Base-by-base conservation (phyloP, 2,797 vertebrate genomes). In the Telmatherina bonti region DNA sequence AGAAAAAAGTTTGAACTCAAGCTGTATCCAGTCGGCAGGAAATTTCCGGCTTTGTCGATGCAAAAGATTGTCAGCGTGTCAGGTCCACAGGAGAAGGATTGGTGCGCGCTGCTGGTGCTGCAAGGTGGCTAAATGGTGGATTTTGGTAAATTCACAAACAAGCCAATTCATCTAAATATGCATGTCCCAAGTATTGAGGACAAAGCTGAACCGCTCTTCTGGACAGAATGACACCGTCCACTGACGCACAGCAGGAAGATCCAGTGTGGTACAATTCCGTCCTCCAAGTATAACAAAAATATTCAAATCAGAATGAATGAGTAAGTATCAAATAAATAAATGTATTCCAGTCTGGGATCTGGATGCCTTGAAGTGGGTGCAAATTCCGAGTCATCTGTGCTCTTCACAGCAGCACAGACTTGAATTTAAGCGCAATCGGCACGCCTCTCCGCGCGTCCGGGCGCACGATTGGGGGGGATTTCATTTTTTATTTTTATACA, bases 381-480 rank as follows among this genome's bases (percentile, higher is more conserved):
- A 71, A 38, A 75, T 81, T 87, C 86, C 66, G 36, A 57, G 51
- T 70, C 29, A 79, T 75, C 45, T 83, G 82, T 62, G 68, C 51
- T 52, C 57, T 62, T 58, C 63, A 7, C 51, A 55, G 7, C 38
- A 6, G 68, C 82, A 67, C 76, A 60, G 41, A 81, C 74, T 89
- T 86, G 64, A 74, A 91, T 92, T 90, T 88, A 92, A 93, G 80
- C 84, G 79, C 82, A 86, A 67, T 31, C 36, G 91, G 55, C 87
- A 87, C 91, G 92, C 91, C 91, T 88, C 62, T 81, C 76, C 47
- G 63, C 60, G 89, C 87, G 87, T 92, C 79, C 16, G 81, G 68
- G 72, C 78, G 80, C 88, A 58, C 76, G 88, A 94, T 91, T 92
- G 93, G 93, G 72, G 93, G 72, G 67, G 70, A 59, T 59, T 67